These are phyloP conservation scores for Otus sunia DNA, from an alignment of 2,113 vertebrate species.

Conservation along the genomic window DNA sequence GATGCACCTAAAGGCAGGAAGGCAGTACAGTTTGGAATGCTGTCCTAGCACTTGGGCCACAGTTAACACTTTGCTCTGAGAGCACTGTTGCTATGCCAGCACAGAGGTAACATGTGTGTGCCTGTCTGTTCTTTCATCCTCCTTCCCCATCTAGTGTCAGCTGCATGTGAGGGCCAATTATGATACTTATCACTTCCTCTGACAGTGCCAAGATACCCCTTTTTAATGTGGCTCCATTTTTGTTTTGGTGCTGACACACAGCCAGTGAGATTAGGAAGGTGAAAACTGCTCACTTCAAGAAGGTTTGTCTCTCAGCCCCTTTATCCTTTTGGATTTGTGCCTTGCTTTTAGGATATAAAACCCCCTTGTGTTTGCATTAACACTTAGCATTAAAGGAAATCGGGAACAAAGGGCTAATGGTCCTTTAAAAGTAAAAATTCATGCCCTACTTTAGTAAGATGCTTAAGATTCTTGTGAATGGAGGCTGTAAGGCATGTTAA, in stretches of 20 bases:
- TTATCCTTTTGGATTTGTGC: constrained; percentile 26
- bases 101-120: neutral
- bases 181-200: constrained; percentile 41
- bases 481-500: constrained; percentile 33
- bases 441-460: constrained; percentile 57
- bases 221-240: constrained; percentile 51
- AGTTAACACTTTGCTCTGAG: neutral
- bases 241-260: constrained; percentile 34
- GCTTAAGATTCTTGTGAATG: constrained; percentile 62
- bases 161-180: constrained; percentile 42
- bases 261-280: neutral
- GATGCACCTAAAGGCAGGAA: neutral
- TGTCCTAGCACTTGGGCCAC: neutral
- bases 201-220: neutral
- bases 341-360: constrained; percentile 20
- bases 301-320: neutral
- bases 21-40: neutral
- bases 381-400: constrained; percentile 16
- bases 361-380: neutral
- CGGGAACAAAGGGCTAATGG: constrained; percentile 40
- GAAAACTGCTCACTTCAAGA: constrained; percentile 21
- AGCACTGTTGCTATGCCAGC: neutral
- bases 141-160: neutral
- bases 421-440: constrained; percentile 42
- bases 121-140: constrained; percentile 36